Evolutionary conservation across 2,797 vertebrate species (phyloP).

Genomic region (Limnodromus scolopaceus): DNA sequence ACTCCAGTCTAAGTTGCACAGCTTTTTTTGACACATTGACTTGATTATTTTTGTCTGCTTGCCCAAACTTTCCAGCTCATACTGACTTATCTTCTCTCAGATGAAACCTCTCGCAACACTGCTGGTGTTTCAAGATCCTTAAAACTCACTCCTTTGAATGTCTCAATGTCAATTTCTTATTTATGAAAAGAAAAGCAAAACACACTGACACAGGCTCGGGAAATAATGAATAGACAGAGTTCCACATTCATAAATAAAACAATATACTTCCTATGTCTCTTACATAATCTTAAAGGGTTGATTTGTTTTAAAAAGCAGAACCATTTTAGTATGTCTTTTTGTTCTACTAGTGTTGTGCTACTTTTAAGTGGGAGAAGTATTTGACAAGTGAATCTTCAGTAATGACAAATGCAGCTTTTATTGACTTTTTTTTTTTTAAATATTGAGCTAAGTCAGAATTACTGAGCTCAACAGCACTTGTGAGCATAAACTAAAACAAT

Average conservation of each 20-base stretch:
- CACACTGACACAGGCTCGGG: not conserved
- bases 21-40: not conserved
- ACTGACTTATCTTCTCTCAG: not conserved
- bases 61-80: not conserved
- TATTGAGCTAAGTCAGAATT: not conserved
- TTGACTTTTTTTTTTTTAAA: slow-evolving; percentile 2
- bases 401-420: not conserved
- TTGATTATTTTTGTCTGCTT: slow-evolving; percentile 34
- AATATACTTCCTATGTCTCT: slow-evolving; percentile 54
- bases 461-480: not conserved
- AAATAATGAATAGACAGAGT: slow-evolving; percentile 55
- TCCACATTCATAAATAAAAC: slow-evolving; percentile 64
- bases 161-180: slow-evolving; percentile 48
- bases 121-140: slow-evolving; percentile 15
- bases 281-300: slow-evolving; percentile 3
- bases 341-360: not conserved
- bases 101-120: not conserved
- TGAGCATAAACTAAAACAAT: not conserved
- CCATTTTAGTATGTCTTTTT: not conserved
- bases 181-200: slow-evolving; percentile 34
- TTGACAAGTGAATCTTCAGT: slow-evolving; percentile 51
- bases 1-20: not conserved
- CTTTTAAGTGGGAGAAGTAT: slow-evolving; percentile 1
- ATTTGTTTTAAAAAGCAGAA: slow-evolving; percentile 37
- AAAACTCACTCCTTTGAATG: slow-evolving; percentile 38